phyloP scores from a whole-genome alignment of 2,888 invertebrate genomes.

The Perdita meconis region DNA sequence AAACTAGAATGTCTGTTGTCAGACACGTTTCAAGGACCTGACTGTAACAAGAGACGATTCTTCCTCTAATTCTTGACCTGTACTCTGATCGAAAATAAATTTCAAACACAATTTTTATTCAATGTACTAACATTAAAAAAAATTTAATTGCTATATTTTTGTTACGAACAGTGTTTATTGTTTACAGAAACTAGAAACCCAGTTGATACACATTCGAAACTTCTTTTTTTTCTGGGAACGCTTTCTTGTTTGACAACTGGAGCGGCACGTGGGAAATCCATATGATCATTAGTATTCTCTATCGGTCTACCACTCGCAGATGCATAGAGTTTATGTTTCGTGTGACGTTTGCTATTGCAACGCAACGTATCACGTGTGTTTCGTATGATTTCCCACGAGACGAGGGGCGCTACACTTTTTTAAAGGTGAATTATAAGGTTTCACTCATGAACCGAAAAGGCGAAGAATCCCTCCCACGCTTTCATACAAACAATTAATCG shows the following conservation, averaged over 20 bases:
- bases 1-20: background rate
- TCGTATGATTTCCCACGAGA: slow-evolving; percentile 66
- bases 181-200: background rate
- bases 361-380: slow-evolving; percentile 56
- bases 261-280: slow-evolving; percentile 58
- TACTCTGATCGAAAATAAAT: background rate
- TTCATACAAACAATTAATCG: slow-evolving; percentile 4
- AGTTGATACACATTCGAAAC: slow-evolving; percentile 7
- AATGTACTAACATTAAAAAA: background rate
- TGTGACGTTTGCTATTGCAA: slow-evolving; percentile 62
- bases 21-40: background rate
- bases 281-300: slow-evolving; percentile 68
- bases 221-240: slow-evolving; percentile 17
- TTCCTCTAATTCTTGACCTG: background rate
- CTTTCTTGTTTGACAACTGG: background rate
- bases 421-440: slow-evolving; percentile 63
- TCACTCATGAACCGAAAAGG: slow-evolving; percentile 23
- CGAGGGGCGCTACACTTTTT: slow-evolving; percentile 45
- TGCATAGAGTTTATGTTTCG: slow-evolving; percentile 67
- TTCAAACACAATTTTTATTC: background rate
- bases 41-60: background rate
- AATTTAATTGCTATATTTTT: background rate
- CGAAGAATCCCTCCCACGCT: slow-evolving; percentile 25
- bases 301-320: slow-evolving; percentile 60
- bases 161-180: background rate